Base-by-base conservation (phyloP, 2,888 invertebrate species). In the Phlogophora meticulosa region DNA sequence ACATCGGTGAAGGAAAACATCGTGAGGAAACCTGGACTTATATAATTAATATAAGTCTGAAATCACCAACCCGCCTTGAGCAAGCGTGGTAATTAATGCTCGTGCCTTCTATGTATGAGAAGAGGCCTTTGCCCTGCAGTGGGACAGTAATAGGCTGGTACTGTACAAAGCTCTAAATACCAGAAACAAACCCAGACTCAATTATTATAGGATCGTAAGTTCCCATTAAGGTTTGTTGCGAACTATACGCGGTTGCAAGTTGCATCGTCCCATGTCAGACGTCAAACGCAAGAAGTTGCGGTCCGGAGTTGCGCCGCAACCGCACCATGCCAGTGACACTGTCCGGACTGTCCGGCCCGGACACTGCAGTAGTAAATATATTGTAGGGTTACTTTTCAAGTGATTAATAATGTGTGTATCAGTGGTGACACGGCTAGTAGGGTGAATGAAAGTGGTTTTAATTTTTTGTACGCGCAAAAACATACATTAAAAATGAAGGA, bases 261-360 rank as follows among this genome's bases (percentile, higher is more conserved):
- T 76, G 65, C 72, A 66, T 49, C 38, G 64, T 69, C 46, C 60
- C 61, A 28, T 67, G 65, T 71, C 79, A 69, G 68, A 72, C 72
- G 85, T 81, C 85, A 83, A 79, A 77, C 72, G 72, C 85, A 83
- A 83, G 79, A 79, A 79, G 68, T 77, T 83, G 85, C 45, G 83
- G 83, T 79, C 28, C 11, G 36, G 56, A 73, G 66, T 74, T 73
- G 17, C n/a, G 13, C 63, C 68, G 57, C 65, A 77, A 81, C 81
- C 77, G 52, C 76, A 72, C 20, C 68, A 24, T 77, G 83, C 57
- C 20, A 56, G 60, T 70, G 83, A 77, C 84, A 75, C 69, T 81
- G 70, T 32, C 62, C 32, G 46, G 13, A 28, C 24, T 38, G 24
- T 46, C 68, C 66, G 43, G 60, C 46, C 61, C 43, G 42, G 24